These are phyloP conservation scores for Syngnathus typhle DNA, from an alignment of 2,113 vertebrate genomes.

Conservation along the genomic window DNA sequence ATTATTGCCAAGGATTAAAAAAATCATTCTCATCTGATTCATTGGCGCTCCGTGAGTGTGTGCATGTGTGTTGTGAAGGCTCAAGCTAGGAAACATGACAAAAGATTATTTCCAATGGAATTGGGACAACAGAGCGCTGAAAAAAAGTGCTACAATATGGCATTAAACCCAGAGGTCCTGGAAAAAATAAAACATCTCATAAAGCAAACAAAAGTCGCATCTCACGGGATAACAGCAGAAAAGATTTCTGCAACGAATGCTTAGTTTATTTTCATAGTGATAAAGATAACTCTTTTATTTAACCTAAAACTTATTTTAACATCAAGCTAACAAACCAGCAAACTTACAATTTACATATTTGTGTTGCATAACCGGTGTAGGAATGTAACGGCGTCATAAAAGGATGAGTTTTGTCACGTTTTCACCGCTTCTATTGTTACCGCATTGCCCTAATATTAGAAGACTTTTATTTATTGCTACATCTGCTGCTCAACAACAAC, in stretches of 20 bases:
- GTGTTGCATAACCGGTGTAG: too few relatives aligned
- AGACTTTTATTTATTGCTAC: background rate
- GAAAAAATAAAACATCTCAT: background rate
- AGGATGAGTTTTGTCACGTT: too few relatives aligned
- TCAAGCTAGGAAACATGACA: slow-evolving; percentile 32
- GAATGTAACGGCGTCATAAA: too few relatives aligned
- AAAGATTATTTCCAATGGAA: slow-evolving; percentile 37
- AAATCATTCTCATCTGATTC: slow-evolving; percentile 68
- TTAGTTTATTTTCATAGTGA: too few relatives aligned
- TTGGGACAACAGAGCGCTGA: background rate
- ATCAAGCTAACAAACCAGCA: too few relatives aligned
- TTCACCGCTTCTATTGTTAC: too few relatives aligned
- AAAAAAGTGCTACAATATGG: background rate
- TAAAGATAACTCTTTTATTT: too few relatives aligned
- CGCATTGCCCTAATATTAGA: too few relatives aligned
- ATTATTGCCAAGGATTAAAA: slow-evolving; percentile 68
- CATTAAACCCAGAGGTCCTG: background rate
- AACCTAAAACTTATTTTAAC: too few relatives aligned
- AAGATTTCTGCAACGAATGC: background rate
- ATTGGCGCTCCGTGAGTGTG: slow-evolving; percentile 37
- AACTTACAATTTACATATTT: too few relatives aligned
- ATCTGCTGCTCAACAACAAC: slow-evolving; percentile 10
- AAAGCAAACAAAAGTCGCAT: background rate
- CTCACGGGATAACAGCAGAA: background rate
- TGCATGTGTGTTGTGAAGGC: slow-evolving; percentile 49